Evolutionary conservation across 92 coral and sea anemone genomes (phyloP).

Genomic region (Phymanthus crucifer): DNA sequence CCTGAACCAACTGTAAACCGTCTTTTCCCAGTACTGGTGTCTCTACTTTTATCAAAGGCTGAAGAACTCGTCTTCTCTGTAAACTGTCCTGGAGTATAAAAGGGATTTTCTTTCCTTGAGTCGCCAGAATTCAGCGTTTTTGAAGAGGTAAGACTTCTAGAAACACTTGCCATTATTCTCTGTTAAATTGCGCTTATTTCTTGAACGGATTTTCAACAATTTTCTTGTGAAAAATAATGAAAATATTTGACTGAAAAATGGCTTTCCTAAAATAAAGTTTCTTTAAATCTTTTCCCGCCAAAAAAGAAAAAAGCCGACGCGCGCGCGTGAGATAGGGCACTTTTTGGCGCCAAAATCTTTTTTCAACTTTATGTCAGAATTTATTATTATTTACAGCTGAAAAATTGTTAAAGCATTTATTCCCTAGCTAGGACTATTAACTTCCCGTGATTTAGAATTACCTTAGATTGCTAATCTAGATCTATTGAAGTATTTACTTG

Average conservation of each 20-base stretch:
- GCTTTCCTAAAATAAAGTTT: not conserved
- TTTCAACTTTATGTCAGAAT: not conserved
- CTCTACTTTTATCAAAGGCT: not conserved
- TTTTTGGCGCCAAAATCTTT: constrained; percentile 13
- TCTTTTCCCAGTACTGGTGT: constrained; percentile 4
- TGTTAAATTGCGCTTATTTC: not conserved
- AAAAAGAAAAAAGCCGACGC: constrained; percentile 17
- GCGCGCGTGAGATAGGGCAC: not conserved
- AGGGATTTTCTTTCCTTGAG: not conserved
- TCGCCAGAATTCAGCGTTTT: not conserved
- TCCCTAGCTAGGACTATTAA: not conserved
- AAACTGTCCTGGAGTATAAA: constrained; percentile 23
- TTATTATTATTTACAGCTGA: not conserved
- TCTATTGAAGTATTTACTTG: not conserved
- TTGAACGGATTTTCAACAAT: not conserved
- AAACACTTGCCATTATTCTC: not conserved
- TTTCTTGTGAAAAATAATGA: not conserved
- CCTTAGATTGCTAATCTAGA: not conserved
- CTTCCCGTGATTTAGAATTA: no score
- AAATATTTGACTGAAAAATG: not conserved
- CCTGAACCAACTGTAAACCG: not conserved
- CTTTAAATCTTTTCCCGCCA: constrained; percentile 42
- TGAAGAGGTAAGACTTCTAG: constrained; percentile 13
- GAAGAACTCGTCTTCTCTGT: not conserved
- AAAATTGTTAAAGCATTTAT: not conserved